These are phyloP conservation scores for Tribolium freemani DNA, from an alignment of 2,888 invertebrate species.

Conservation along the genomic window DNA sequence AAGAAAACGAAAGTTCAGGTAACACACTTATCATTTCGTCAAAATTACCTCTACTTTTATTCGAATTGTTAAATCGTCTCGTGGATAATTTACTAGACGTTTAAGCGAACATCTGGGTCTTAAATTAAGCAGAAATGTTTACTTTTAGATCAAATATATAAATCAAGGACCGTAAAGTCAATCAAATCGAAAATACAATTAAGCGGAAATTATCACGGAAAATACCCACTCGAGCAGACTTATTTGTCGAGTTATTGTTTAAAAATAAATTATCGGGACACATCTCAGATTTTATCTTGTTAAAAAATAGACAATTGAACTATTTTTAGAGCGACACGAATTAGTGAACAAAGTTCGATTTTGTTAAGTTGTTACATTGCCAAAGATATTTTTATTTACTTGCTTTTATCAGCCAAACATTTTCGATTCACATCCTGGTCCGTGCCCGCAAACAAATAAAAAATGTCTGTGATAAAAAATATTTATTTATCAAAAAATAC, in stretches of 20 bases:
- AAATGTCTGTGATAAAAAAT: neutral
- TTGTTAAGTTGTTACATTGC: neutral
- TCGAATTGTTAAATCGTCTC: neutral
- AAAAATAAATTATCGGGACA: neutral
- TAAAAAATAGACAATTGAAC: neutral
- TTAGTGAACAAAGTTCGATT: neutral
- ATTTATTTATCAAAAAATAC: neutral
- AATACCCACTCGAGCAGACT: neutral
- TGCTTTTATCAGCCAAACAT: neutral
- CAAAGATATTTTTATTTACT: neutral
- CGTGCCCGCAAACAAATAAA: neutral
- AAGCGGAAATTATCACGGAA: neutral
- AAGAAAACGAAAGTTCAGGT: neutral
- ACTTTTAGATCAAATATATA: neutral
- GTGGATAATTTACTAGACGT: neutral
- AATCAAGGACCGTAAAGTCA: neutral
- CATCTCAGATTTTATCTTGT: neutral
- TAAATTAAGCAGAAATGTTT: neutral
- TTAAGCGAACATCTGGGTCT: neutral
- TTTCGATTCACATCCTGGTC: neutral
- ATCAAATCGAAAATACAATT: neutral
- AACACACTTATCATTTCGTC: too few relatives aligned
- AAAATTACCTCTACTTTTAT: too few relatives aligned
- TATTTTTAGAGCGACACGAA: neutral
- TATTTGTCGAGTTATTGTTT: neutral